phyloP scores from a whole-genome alignment of 2,113 vertebrate genomes.

The Symphodus melops region DNA sequence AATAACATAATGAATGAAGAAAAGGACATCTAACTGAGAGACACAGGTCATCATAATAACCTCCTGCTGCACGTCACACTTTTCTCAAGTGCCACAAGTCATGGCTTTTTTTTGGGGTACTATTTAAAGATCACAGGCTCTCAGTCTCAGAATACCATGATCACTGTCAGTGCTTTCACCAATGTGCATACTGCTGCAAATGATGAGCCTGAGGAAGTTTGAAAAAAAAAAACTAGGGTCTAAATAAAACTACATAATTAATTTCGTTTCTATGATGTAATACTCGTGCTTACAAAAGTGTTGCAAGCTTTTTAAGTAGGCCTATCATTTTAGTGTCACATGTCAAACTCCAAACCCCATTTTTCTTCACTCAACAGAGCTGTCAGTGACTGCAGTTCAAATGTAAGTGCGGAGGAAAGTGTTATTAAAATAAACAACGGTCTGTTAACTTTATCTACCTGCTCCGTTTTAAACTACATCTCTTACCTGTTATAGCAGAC shows the following conservation, averaged over 20 bases:
- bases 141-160: background rate
- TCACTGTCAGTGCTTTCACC: background rate
- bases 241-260: no score
- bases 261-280: no score
- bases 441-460: background rate
- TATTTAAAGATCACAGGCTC: background rate
- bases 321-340: no score
- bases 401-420: background rate
- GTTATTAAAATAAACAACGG: background rate
- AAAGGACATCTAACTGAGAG: background rate
- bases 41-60: no score
- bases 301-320: background rate
- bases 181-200: conserved; percentile 30
- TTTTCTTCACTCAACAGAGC: no score
- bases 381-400: background rate
- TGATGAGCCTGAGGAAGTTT: conserved; percentile 48
- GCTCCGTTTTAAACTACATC: background rate
- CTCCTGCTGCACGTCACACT: no score
- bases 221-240: conserved; percentile 22
- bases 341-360: background rate
- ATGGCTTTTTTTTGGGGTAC: no score
- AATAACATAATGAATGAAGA: conserved; percentile 1
- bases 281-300: background rate
- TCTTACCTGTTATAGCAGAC: conserved; percentile 58
- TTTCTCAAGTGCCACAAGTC: no score